These are phyloP conservation scores for Acanthurus leucopareius DNA, from an alignment of 2,797 vertebrate genomes.

Conservation along the genomic window DNA sequence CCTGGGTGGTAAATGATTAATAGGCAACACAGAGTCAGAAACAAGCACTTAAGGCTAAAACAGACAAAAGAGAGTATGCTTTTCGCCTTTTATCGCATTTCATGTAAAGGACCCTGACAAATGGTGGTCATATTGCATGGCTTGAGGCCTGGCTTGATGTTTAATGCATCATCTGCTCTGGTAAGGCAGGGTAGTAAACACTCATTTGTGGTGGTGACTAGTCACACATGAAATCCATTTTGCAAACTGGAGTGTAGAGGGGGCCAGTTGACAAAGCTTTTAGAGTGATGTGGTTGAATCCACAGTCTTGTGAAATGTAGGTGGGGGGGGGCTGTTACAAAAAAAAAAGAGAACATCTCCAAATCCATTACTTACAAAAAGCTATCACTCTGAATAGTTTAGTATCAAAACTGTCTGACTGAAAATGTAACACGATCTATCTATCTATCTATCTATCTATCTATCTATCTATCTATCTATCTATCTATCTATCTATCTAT, in stretches of 20 bases:
- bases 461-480: slow-evolving; percentile 4
- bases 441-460: neutral
- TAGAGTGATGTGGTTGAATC: slow-evolving; percentile 79
- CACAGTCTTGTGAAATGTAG: slow-evolving; percentile 70
- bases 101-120: slow-evolving; percentile 88
- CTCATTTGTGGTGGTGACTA: slow-evolving; percentile 88
- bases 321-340: slow-evolving; percentile 45
- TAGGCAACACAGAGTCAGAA: slow-evolving; percentile 92
- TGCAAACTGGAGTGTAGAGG: slow-evolving; percentile 78
- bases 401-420: slow-evolving; percentile 46
- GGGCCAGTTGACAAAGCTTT: slow-evolving; percentile 83
- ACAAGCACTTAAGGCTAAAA: slow-evolving; percentile 92
- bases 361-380: slow-evolving; percentile 73
- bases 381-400: slow-evolving; percentile 47
- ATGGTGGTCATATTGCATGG: slow-evolving; percentile 87
- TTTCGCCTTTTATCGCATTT: slow-evolving; percentile 85
- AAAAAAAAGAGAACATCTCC: slow-evolving; percentile 59
- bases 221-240: slow-evolving; percentile 90
- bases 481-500: neutral
- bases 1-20: slow-evolving; percentile 96
- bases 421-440: slow-evolving; percentile 24
- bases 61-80: slow-evolving; percentile 91
- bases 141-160: slow-evolving; percentile 84
- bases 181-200: slow-evolving; percentile 86
- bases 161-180: slow-evolving; percentile 86